A percentile compares a stretch with the other conserved stretches of the same genome.
Evolutionary conservation across 2,797 vertebrate species (phyloP).

Genomic region (Notoglanidium macrostoma): DNA sequence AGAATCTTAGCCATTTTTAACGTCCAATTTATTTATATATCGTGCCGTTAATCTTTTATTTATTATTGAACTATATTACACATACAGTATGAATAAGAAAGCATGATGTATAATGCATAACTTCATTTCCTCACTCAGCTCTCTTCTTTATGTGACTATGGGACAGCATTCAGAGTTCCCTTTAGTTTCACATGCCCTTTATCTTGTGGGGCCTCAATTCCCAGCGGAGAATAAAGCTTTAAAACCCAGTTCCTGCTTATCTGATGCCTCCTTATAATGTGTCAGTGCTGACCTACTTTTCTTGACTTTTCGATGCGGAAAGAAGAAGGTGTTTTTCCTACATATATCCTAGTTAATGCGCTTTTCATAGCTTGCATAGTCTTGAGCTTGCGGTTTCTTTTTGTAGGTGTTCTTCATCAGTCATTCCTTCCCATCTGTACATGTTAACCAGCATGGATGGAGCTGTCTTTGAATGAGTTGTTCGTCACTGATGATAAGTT

Average conservation of each 20-base stretch:
- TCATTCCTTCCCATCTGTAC: constrained; percentile 56
- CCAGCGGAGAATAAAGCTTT: neutral
- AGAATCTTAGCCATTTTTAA: neutral
- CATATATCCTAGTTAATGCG: neutral
- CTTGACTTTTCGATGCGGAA: constrained; percentile 6
- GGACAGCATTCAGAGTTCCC: neutral
- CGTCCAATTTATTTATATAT: neutral
- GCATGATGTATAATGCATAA: neutral
- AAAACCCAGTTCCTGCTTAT: neutral
- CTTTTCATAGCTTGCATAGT: neutral
- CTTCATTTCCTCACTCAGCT: neutral
- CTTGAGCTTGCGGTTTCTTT: neutral
- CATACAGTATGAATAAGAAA: neutral
- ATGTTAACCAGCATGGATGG: constrained; percentile 39
- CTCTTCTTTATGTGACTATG: neutral
- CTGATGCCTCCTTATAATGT: neutral
- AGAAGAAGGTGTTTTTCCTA: neutral
- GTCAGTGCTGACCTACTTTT: constrained; percentile 48
- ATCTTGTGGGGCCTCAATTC: neutral
- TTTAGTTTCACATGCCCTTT: neutral
- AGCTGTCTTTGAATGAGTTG: constrained; percentile 39
- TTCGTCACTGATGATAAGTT: constrained; percentile 57
- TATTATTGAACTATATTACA: neutral
- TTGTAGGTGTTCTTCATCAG: constrained; percentile 70
- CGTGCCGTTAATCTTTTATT: neutral